Evolutionary conservation across 2,113 vertebrate genomes (phyloP).

Genomic region (Planiliza haematocheilus): DNA sequence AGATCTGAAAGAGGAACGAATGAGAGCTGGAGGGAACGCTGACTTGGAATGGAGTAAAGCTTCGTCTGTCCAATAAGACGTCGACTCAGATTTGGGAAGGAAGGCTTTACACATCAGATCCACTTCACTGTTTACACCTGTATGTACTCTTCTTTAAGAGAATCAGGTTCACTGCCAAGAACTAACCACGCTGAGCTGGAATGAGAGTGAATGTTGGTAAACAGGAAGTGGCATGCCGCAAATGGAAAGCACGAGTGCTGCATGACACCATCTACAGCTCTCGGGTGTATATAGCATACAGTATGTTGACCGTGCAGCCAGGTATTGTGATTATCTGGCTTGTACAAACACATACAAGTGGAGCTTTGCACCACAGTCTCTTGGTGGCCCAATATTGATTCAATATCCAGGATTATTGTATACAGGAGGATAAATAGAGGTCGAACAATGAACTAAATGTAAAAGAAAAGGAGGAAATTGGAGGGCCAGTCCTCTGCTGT

Average conservation of each 20-base stretch:
- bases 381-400: slow-evolving; percentile 42
- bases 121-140: not conserved
- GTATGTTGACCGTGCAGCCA: slow-evolving; percentile 50
- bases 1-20: slow-evolving; percentile 38
- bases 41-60: not conserved
- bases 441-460: slow-evolving; percentile 22
- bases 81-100: not conserved
- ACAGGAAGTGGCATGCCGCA: slow-evolving; percentile 47
- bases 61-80: not conserved
- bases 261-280: slow-evolving; percentile 40
- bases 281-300: slow-evolving; percentile 36
- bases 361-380: slow-evolving; percentile 48
- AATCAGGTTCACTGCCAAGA: not conserved
- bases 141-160: not conserved
- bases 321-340: slow-evolving; percentile 24
- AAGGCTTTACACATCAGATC: not conserved
- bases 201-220: slow-evolving; percentile 11
- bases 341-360: slow-evolving; percentile 45
- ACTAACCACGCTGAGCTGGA: not conserved
- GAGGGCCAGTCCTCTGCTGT: slow-evolving; percentile 35
- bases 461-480: not conserved
- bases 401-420: slow-evolving; percentile 24
- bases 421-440: slow-evolving; percentile 32
- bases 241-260: slow-evolving; percentile 58
- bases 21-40: not conserved